Evolutionary conservation across 2,113 vertebrate species (phyloP), one percentile per base, ranked within the genome.

Genomic region (Xenopus borealis): DNA sequence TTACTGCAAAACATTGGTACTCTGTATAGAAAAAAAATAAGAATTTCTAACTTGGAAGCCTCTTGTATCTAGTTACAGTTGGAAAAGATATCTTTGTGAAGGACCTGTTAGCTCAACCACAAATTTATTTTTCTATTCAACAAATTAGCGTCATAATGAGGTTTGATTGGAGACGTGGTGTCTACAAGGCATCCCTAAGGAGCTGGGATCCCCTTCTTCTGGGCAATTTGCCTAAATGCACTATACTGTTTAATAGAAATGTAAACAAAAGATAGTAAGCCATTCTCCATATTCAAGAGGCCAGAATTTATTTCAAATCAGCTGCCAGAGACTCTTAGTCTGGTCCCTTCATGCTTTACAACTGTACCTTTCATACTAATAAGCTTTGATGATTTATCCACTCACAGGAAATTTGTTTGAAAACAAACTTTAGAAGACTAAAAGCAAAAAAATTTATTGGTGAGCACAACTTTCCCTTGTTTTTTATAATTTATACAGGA

Each of bases 151-250:
- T 93, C 92, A 92, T 91, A 89, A 85, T 90, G 86, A 91, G 91
- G 91, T 92, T 89, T 91, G 87, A 90, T 86, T 89, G 93, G 93
- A 94, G 93, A 93, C 93, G 90, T 78, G 57, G 86, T 92, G 94
- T 95, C 93, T 94, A 88, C 91, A 82, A 83, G 82, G 83, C 87
- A 86, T 91, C 85, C 82, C 86, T 85, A 72, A 82, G 86, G 91
- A 85, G 81, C 79, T 87, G 90, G 91, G 87, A 92, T 92, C 86
- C 92, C 92, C 86, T 88, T 81, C 83, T 78, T 81, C 86, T 82
- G 81, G 82, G 85, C 82, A 84, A 45, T 81, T 81, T 83, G 82
- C 84, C 84, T 89, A 86, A 84, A 87, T 90, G 80, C 84, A 81
- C 84, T 79, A 78, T 65, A 80, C 84, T 80, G 79, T 80, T 87